These are phyloP conservation scores for Mobula birostris DNA, from an alignment of 2,113 vertebrate genomes.

Conservation along the genomic window DNA sequence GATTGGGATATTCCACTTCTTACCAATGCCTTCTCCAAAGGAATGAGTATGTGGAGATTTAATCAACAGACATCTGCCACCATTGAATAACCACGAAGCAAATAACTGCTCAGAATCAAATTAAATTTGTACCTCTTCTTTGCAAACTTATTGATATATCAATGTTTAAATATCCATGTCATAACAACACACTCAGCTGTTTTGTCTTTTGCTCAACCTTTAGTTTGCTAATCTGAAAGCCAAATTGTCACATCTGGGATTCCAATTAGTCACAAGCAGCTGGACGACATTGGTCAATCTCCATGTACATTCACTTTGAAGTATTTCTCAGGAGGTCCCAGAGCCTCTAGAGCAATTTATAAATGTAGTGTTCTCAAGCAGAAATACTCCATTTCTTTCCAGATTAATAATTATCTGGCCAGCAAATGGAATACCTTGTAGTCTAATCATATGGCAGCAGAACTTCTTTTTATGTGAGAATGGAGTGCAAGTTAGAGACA, in stretches of 20 bases:
- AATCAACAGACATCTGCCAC: background rate
- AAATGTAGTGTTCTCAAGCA: background rate
- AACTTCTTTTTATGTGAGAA: background rate
- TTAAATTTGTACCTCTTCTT: background rate
- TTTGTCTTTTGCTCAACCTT: background rate
- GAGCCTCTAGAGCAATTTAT: background rate
- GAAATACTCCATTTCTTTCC: background rate
- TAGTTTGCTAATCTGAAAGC: background rate
- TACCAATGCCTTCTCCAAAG: too few relatives aligned
- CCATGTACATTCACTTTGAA: background rate
- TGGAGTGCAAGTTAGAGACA: background rate
- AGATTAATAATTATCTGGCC: background rate
- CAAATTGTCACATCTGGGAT: background rate
- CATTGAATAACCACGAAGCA: background rate
- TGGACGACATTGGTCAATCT: background rate
- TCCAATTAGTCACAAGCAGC: background rate
- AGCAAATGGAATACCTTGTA: background rate
- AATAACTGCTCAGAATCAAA: background rate
- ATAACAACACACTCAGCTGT: background rate
- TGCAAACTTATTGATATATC: background rate
- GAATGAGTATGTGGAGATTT: background rate
- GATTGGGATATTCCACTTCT: background rate
- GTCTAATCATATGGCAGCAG: background rate
- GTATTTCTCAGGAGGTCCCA: background rate
- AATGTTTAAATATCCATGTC: background rate